Evolutionary conservation across 30 jellyfish, hydroid and myxozoan genomes (phyloP), one percentile per base, ranked within the genome.

Genomic region (Clytia hemisphaerica): DNA sequence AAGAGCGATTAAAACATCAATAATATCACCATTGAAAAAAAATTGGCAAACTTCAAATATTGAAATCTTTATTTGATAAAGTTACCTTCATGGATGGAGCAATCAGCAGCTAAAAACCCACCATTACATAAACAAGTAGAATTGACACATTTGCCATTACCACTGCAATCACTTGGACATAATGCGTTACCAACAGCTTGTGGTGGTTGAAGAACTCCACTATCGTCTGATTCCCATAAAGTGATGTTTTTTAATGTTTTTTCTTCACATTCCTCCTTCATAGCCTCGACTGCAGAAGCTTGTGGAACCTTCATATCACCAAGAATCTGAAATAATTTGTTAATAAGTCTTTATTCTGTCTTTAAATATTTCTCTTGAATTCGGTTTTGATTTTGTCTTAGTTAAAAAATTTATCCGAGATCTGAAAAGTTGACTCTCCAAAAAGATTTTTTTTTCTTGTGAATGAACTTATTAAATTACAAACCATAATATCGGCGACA

Each of bases 131-230:
- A n/a, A 47, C 93, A 78, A 6, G 62, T 78, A 25, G 63, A 73
- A 6, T 78, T 68, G 25, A 51, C 51, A 58, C 93, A 78, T 44
- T 27, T 40, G 0, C 93, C 93, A 16, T 78, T 30, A 7, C 93
- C 93, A 38, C 77, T 78, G 79, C 93, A 78, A n/a, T 49, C 45
- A n/a, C 83, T 67, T 46, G 93, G 93, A 57, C 93, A 78, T 26
- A 78, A 55, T 0, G 76, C 68, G 36, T 78, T 61, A 30, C 61
- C 93, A 63, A 78, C 40, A 28, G 51, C 93, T 2, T 45, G 48
- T 1, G 93, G 65, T 26, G 93, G 93, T 2, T 15, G 55, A 6
- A 67, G 16, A 10, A 78, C 9, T 37, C 93, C 93, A 49, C 59
- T 78, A 24, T 42, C 33, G 67, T 78, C 77, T 14, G 33, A 37